Base-by-base conservation (phyloP, 2,888 invertebrate species). In the Sipunculus nudus region DNA sequence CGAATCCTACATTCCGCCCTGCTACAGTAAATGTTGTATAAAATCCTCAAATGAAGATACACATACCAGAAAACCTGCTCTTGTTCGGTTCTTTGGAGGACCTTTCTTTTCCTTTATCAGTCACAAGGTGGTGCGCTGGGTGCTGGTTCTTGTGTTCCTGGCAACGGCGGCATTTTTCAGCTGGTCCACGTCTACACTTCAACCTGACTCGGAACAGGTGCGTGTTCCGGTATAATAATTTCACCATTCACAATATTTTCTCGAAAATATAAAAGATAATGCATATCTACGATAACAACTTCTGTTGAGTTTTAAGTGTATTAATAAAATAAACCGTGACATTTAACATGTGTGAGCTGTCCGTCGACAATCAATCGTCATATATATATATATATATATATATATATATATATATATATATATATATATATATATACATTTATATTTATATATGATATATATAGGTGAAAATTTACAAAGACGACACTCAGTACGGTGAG, bases 401-500 rank as follows among this genome's bases (percentile, higher is more conserved):
- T n/a, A n/a, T n/a, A n/a, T 46, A 52, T 13, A 32, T 13, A n/a
- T 52, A n/a, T 16, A 32, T 19, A 32, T 21, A 32, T 16, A 19
- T 32, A n/a, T 10, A 28, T 8, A 8, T 8, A 43, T 13, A 43
- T 23, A 19, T 16, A 38, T 5, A 21, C 28, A 1, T 21, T 19
- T 3, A 16, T 6, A n/a, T 19, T 26, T 6, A n/a, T 2, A 25
- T 43, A 8, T 3, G 8, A 32, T 32, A 53, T 55, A 58, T 41
- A 4, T 29, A 63, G 63, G 43, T 64, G 1, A 48, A 57, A 50
- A 47, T 65, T 19, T 61, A 48, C 46, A 57, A 47, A 28, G 53
- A 61, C 35, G 45, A 23, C 1, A 52, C 56, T 6, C 60, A 63
- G 38, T 50, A 57, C 25, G 75, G 73, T 16, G 70, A 71, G 56